Evolutionary conservation across 2,797 vertebrate species (phyloP).

Genomic region (Chaenodraco wilsoni): DNA sequence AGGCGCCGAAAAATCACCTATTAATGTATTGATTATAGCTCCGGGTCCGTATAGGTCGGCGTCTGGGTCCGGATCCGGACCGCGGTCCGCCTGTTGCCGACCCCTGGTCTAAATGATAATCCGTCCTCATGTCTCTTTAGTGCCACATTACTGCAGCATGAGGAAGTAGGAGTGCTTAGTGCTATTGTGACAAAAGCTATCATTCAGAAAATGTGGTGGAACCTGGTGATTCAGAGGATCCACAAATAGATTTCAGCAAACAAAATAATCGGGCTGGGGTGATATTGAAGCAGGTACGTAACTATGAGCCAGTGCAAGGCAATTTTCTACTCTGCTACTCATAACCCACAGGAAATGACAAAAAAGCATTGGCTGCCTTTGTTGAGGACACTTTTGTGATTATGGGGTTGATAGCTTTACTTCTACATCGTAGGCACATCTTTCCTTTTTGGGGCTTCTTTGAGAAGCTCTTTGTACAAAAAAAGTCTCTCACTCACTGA

Average conservation of each 20-base stretch:
- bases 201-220: slow-evolving; percentile 59
- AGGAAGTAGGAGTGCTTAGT: slow-evolving; percentile 48
- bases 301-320: slow-evolving; percentile 41
- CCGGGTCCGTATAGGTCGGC: too few species aligned
- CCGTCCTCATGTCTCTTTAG: slow-evolving; percentile 23
- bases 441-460: slow-evolving; percentile 28
- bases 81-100: too few species aligned
- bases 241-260: slow-evolving; percentile 50
- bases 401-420: slow-evolving; percentile 57
- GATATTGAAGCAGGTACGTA: slow-evolving; percentile 46
- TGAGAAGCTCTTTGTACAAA: slow-evolving; percentile 25
- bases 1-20: too few species aligned
- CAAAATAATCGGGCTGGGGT: slow-evolving; percentile 57
- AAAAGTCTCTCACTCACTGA: neutral
- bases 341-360: slow-evolving; percentile 65
- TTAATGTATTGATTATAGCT: too few species aligned
- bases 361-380: slow-evolving; percentile 58
- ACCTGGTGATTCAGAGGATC: slow-evolving; percentile 40
- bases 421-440: slow-evolving; percentile 39
- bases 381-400: slow-evolving; percentile 68
- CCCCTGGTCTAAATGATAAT: slow-evolving; percentile 19
- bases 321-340: slow-evolving; percentile 69
- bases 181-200: slow-evolving; percentile 56
- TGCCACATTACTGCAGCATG: slow-evolving; percentile 18
- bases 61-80: too few species aligned